phyloP scores from a whole-genome alignment of 2,113 vertebrate species.

The Mobula birostris region DNA sequence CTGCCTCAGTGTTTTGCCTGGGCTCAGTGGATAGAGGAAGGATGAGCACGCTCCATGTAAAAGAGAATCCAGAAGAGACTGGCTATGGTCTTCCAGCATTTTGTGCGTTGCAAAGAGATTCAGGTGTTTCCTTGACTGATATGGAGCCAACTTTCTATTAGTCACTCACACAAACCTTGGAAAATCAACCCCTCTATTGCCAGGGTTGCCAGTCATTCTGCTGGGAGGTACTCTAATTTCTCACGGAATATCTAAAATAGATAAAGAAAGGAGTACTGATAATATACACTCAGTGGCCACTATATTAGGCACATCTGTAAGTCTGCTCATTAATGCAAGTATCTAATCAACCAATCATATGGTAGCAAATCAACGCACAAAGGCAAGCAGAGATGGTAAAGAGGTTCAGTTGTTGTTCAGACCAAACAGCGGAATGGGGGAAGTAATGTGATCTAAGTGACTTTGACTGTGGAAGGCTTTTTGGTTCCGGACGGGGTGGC shows the following conservation, averaged over 20 bases:
- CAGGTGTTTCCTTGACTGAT: not conserved
- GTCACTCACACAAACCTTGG: not conserved
- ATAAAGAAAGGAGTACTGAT: not conserved
- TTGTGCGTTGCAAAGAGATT: no score
- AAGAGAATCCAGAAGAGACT: not conserved
- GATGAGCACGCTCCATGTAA: not conserved
- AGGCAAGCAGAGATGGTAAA: no score
- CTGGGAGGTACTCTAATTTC: not conserved
- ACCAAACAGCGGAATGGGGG: no score
- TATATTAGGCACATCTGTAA: no score
- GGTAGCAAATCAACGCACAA: no score
- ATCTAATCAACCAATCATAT: no score
- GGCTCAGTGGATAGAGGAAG: not conserved
- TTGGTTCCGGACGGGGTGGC: no score
- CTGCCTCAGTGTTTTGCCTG: not conserved
- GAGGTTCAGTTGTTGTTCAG: no score
- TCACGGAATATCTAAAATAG: not conserved
- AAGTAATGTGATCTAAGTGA: no score
- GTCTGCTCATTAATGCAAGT: no score
- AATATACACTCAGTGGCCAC: not conserved
- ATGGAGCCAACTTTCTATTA: not conserved
- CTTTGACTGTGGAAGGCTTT: no score
- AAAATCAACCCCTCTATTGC: not conserved
- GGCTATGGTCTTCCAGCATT: no score
- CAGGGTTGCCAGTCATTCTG: not conserved